phyloP scores from a whole-genome alignment of 2,797 vertebrate species.

The Mormyrus proboscirostris region DNA sequence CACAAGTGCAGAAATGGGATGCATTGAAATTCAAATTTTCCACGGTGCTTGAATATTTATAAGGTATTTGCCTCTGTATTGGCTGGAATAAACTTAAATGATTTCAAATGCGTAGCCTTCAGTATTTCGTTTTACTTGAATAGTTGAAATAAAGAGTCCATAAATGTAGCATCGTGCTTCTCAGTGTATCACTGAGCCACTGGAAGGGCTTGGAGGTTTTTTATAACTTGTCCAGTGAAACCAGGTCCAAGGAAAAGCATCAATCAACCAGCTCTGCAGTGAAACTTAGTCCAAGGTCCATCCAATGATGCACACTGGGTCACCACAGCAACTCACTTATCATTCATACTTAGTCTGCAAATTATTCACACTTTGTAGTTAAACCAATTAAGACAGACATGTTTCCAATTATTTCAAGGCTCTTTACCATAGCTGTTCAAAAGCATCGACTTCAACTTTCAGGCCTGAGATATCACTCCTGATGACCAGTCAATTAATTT shows the following conservation, averaged over 20 bases:
- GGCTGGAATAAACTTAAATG: not conserved
- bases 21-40: conserved; percentile 17
- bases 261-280: not conserved
- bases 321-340: not conserved
- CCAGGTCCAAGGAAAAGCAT: not conserved
- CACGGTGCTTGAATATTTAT: not conserved
- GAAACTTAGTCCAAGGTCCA: not conserved
- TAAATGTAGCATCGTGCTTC: not conserved
- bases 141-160: not conserved
- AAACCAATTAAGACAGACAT: conserved; percentile 5
- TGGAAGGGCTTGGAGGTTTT: not conserved
- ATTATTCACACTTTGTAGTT: not conserved
- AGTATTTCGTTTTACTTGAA: not conserved
- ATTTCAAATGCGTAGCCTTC: not conserved
- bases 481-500: conserved; percentile 43
- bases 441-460: not conserved
- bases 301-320: not conserved
- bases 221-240: not conserved
- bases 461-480: conserved; percentile 5
- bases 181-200: not conserved
- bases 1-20: not conserved
- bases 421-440: not conserved
- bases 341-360: not conserved
- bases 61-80: not conserved
- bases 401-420: conserved; percentile 2